A percentile compares a stretch with the other conserved stretches of the same genome.
Evolutionary conservation across 2,797 vertebrate species (phyloP).

Genomic region (Trematomus bernacchii): DNA sequence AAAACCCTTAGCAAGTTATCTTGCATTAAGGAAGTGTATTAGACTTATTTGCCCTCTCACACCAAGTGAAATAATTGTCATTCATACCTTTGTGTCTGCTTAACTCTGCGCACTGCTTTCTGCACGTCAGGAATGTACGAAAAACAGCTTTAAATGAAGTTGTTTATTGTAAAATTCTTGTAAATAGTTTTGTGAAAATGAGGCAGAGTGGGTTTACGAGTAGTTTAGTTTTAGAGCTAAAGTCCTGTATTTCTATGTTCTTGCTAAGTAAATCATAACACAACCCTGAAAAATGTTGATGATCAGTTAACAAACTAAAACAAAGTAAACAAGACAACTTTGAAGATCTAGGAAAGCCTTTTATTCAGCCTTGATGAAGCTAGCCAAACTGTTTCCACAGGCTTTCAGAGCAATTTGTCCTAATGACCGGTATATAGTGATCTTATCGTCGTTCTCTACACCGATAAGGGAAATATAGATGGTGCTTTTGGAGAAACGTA

Average conservation of each 20-base stretch:
- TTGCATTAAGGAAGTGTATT: background rate
- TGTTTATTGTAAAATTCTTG: background rate
- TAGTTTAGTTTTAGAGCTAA: background rate
- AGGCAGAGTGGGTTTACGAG: background rate
- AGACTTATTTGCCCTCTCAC: background rate
- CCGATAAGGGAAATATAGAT: conserved; percentile 28
- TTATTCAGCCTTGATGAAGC: background rate
- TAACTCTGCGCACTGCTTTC: background rate
- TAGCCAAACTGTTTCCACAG: background rate
- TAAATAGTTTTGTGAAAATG: background rate
- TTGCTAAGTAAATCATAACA: background rate
- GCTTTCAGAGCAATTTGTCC: conserved; percentile 17
- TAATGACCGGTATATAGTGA: conserved; percentile 27
- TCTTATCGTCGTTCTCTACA: conserved; percentile 32
- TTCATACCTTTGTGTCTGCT: background rate
- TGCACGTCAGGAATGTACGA: background rate
- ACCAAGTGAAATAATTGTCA: background rate
- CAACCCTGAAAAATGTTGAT: background rate
- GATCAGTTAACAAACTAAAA: background rate
- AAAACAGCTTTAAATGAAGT: background rate
- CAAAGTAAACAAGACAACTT: background rate
- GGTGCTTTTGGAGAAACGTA: conserved; percentile 41
- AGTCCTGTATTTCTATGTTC: background rate
- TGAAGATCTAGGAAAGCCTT: background rate
- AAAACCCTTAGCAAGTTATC: background rate